Percentiles rank a stretch among this genome's conserved stretches.
Conservation (phyloP, 2,113 vertebrate genomes). For the Perognathus longimembris region DNA sequence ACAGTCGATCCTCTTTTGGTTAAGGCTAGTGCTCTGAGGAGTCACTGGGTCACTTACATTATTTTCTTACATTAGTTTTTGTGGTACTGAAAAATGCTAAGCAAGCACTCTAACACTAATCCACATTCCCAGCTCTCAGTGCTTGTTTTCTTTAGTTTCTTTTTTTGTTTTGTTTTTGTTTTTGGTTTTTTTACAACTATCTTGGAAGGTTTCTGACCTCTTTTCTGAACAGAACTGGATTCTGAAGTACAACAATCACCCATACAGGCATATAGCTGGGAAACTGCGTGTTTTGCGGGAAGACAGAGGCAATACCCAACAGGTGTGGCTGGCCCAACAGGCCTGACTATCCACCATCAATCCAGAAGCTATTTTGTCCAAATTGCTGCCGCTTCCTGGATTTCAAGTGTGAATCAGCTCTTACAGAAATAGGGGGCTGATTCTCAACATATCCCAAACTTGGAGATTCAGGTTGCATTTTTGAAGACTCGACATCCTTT, state of each 20-base stretch:
- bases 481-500: not conserved
- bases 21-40: too few relatives aligned
- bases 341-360: not conserved
- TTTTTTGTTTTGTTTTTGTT: not conserved
- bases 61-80: too few relatives aligned
- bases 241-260: not conserved
- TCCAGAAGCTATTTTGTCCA: not conserved
- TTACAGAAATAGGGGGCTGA: not conserved
- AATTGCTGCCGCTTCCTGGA: not conserved
- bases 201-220: not conserved
- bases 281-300: not conserved
- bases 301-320: not conserved
- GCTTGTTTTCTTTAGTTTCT: slow-evolving; percentile 16
- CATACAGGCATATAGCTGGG: not conserved
- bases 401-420: too few relatives aligned
- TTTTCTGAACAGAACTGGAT: not conserved
- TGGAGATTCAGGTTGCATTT: not conserved
- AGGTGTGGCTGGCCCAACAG: too few relatives aligned
- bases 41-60: too few relatives aligned
- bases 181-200: not conserved
- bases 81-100: too few relatives aligned
- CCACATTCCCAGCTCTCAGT: not conserved
- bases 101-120: too few relatives aligned
- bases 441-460: not conserved
- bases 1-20: too few relatives aligned